phyloP scores from a whole-genome alignment of 2,113 vertebrate species.

The Leptocoma aspasia region DNA sequence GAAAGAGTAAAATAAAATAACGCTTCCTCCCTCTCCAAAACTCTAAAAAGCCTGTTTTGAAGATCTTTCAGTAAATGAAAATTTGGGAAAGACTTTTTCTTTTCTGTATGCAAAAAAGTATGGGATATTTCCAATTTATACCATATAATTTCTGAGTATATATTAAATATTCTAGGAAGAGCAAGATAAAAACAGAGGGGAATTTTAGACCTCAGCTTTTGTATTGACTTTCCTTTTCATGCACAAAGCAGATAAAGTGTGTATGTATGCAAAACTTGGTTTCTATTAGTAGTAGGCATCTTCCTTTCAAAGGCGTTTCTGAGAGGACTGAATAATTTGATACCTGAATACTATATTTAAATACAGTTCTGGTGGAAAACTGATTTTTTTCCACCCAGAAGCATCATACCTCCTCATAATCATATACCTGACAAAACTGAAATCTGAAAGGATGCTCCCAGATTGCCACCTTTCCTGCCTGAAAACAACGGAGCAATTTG shows the following conservation, averaged over 20 bases:
- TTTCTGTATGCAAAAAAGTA: background rate
- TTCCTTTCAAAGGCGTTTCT: background rate
- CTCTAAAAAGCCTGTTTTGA: background rate
- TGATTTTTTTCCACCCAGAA: background rate
- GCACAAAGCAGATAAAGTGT: background rate
- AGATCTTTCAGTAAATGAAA: background rate
- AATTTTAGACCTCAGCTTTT: background rate
- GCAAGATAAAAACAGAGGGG: background rate
- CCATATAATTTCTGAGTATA: background rate
- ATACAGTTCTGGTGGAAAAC: background rate
- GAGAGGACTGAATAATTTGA: background rate
- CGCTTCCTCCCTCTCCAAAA: background rate
- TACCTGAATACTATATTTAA: background rate
- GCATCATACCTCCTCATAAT: background rate
- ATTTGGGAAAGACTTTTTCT: background rate
- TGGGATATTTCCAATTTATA: background rate
- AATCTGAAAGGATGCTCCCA: background rate
- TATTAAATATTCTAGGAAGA: background rate
- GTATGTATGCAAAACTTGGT: background rate
- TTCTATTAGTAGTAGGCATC: background rate
- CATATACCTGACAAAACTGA: background rate
- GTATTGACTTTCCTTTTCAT: background rate
- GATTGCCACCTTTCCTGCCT: background rate
- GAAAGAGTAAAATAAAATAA: background rate
- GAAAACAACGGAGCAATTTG: background rate